phyloP scores from a whole-genome alignment of 2,113 vertebrate species.

The Burhinus oedicnemus region DNA sequence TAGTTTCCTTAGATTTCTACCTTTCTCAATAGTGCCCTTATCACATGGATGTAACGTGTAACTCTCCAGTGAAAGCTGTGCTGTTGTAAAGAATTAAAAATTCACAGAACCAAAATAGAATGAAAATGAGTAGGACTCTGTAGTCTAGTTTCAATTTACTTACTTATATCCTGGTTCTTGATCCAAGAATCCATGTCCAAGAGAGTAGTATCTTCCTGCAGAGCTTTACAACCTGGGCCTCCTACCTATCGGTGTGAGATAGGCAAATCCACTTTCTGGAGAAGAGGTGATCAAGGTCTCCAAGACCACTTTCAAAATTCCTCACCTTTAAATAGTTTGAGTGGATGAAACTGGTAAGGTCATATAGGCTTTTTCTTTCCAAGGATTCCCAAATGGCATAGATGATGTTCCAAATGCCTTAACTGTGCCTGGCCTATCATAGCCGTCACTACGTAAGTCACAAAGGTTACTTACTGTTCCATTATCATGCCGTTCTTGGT shows the following conservation, averaged over 20 bases:
- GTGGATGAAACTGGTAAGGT: neutral
- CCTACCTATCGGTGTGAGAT: neutral
- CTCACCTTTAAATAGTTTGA: neutral
- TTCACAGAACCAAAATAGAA: neutral
- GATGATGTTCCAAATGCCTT: neutral
- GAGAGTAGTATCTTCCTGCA: neutral
- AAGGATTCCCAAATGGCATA: neutral
- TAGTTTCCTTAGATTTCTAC: neutral
- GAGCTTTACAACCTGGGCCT: neutral
- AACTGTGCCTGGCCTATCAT: neutral
- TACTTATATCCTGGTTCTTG: neutral
- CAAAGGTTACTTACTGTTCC: neutral
- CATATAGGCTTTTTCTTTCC: neutral
- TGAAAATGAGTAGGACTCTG: neutral
- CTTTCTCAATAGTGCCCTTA: neutral
- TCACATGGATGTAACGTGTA: neutral
- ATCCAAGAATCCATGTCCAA: neutral
- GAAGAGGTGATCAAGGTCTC: neutral
- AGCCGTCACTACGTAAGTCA: neutral
- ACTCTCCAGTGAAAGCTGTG: neutral
- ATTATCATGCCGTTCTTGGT: neutral
- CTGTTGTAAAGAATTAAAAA: neutral
- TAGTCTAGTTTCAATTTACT: neutral
- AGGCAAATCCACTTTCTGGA: neutral
- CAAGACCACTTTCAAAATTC: neutral